phyloP scores from a whole-genome alignment of 2,797 vertebrate species.

The Geotria australis region DNA sequence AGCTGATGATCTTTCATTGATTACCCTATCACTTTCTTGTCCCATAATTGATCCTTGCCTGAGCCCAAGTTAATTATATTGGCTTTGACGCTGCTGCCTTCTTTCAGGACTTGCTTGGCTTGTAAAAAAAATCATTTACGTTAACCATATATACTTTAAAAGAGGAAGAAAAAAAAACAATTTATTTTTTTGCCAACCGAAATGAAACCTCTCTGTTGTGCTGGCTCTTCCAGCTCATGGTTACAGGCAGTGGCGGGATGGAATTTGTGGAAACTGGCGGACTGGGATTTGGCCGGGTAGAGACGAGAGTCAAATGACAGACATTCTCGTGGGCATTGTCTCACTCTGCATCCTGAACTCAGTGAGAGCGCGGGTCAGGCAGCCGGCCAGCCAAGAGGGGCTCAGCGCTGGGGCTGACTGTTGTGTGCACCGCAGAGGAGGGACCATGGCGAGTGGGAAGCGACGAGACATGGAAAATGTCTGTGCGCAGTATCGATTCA shows the following conservation, averaged over 20 bases:
- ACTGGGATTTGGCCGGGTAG: too few relatives aligned
- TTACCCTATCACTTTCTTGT: slow-evolving; percentile 99
- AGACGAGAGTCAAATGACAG: not conserved
- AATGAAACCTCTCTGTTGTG: too few relatives aligned
- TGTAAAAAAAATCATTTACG: slow-evolving; percentile 32
- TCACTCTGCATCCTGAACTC: not conserved
- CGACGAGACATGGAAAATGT: not conserved
- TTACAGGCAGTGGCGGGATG: too few relatives aligned
- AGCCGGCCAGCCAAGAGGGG: not conserved
- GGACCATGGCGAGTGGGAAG: not conserved
- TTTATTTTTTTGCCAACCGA: too few relatives aligned
- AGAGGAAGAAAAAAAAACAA: too few relatives aligned
- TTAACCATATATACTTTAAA: too few relatives aligned
- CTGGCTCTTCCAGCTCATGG: too few relatives aligned
- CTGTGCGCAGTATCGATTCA: not conserved
- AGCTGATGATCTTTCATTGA: slow-evolving; percentile 99
- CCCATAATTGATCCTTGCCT: slow-evolving; percentile 99
- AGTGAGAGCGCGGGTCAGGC: not conserved
- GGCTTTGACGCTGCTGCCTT: slow-evolving; percentile 84
- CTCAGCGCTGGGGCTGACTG: not conserved
- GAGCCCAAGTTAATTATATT: slow-evolving; percentile 99
- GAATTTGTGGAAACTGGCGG: too few relatives aligned
- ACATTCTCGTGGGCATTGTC: not conserved
- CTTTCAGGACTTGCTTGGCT: slow-evolving; percentile 71
- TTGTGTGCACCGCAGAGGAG: not conserved